A percentile compares a stretch with the other conserved stretches of the same genome.
These are phyloP conservation scores for Diarsia dahlii DNA, from an alignment of 2,888 invertebrate species.

Conservation along the genomic window DNA sequence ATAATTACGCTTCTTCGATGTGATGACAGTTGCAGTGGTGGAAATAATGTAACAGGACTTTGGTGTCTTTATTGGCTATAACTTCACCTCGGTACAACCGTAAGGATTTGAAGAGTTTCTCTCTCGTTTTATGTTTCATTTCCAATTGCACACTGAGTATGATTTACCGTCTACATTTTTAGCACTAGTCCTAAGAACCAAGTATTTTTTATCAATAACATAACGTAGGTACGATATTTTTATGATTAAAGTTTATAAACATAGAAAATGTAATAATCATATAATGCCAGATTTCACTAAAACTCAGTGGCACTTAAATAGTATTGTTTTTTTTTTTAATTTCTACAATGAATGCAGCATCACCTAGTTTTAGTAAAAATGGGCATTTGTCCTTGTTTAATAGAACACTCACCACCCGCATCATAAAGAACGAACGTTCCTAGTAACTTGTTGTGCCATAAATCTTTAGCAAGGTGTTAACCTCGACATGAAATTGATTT, in stretches of 20 bases:
- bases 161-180: conserved; percentile 77
- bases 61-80: conserved; percentile 78
- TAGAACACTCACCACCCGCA: conserved; percentile 35
- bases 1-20: conserved; percentile 83
- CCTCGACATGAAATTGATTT: conserved; percentile 82
- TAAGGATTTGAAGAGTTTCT: conserved; percentile 72
- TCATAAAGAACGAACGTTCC: conserved; percentile 60
- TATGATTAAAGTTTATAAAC: background rate
- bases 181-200: conserved; percentile 73
- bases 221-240: conserved; percentile 30
- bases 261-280: background rate
- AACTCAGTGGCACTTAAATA: background rate
- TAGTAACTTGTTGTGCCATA: conserved; percentile 71
- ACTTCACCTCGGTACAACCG: conserved; percentile 73
- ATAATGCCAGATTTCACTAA: background rate
- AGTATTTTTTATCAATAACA: conserved; percentile 60
- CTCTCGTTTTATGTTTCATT: conserved; percentile 85
- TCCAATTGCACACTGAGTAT: conserved; percentile 76
- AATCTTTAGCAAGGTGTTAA: conserved; percentile 77
- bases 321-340: background rate
- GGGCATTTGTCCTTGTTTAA: background rate
- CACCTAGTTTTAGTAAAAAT: background rate
- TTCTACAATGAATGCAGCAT: background rate
- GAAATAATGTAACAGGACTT: conserved; percentile 82
- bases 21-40: conserved; percentile 78